Base-by-base conservation (phyloP, 2,797 vertebrate genomes). In the Bovichtus diacanthus region DNA sequence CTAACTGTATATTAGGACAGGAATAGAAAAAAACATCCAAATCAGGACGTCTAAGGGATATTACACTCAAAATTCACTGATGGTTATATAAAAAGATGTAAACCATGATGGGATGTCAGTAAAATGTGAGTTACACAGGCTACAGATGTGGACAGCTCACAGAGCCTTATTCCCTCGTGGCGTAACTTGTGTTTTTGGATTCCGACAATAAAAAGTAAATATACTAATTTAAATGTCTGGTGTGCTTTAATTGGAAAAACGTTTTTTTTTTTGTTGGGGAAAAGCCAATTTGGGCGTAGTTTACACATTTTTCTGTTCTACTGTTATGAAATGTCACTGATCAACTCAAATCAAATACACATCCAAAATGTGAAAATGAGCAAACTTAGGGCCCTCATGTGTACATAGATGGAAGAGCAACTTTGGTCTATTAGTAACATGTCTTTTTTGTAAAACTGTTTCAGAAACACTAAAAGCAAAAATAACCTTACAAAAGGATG, bases 91-190 rank as follows among this genome's bases (percentile, higher is more conserved):
- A 67, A 67, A 11, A 21, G 6, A 61, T 9, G 36, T 12, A 41
- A 68, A 41, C 46, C n/a, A 38, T 72, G 13, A 50, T 15, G n/a
- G 2, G 59, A 51, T 46, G 39, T 66, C 6, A 62, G 12, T 50
- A 19, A 71, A 70, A 61, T 2, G 9, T 21, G 44, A 88, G 96
- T 95, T 87, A 97, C 96, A 85, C 94, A 95, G 21, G 69, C 6
- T 12, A 95, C 0, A 34, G 94, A 94, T 60, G 92, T 90, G 44
- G 67, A 38, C 46, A 95, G 23, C 85, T 97, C 96, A 0, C 93
- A 94, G 61, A 94, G 70, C 0, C 96, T 96, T 12, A 90, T 84
- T 51, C 96, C 96, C 70, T 97, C 4, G 92, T 94, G 0, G 87
- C 81, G 0, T 96, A 96, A 27, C 80, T 95, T 89, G 25, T 78